Evolutionary conservation across 2,113 vertebrate species (phyloP).

Genomic region (Bungarus multicinctus): DNA sequence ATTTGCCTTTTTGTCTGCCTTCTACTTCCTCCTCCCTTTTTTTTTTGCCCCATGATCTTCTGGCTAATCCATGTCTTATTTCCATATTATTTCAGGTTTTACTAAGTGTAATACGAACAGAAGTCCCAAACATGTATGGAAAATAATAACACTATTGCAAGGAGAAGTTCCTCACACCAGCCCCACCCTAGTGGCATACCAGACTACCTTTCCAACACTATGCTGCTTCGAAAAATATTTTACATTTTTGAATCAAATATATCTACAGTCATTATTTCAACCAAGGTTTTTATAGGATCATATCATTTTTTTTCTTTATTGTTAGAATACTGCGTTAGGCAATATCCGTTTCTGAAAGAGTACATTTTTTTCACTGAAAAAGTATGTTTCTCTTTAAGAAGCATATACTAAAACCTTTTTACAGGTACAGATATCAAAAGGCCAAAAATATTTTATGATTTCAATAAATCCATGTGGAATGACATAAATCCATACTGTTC

Average conservation of each 20-base stretch:
- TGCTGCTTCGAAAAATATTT: conserved; percentile 41
- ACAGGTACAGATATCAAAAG: conserved; percentile 19
- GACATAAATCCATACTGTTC: conserved; percentile 31
- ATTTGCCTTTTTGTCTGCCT: conserved; percentile 55
- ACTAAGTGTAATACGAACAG: conserved; percentile 58
- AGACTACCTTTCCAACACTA: conserved; percentile 31
- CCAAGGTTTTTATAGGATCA: neutral
- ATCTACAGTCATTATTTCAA: neutral
- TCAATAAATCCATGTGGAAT: conserved; percentile 9
- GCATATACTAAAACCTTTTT: conserved; percentile 23
- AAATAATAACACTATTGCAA: conserved; percentile 36
- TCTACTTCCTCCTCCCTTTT: conserved; percentile 49
- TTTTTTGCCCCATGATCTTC: conserved; percentile 59
- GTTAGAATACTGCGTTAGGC: conserved; percentile 33
- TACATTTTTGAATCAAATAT: conserved; percentile 9
- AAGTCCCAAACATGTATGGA: conserved; percentile 55
- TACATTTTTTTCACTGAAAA: neutral
- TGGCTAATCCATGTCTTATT: conserved; percentile 44
- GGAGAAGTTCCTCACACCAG: conserved; percentile 36
- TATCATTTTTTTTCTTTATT: neutral
- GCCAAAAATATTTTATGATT: conserved; percentile 33
- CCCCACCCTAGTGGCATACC: conserved; percentile 56
- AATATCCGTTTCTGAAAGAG: neutral
- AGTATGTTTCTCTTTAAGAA: conserved; percentile 14
- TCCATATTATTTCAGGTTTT: conserved; percentile 54